Evolutionary conservation across 30 jellyfish, hydroid and myxozoan species (phyloP), one percentile per base, ranked within the genome.

Genomic region (Mastigias papua): DNA sequence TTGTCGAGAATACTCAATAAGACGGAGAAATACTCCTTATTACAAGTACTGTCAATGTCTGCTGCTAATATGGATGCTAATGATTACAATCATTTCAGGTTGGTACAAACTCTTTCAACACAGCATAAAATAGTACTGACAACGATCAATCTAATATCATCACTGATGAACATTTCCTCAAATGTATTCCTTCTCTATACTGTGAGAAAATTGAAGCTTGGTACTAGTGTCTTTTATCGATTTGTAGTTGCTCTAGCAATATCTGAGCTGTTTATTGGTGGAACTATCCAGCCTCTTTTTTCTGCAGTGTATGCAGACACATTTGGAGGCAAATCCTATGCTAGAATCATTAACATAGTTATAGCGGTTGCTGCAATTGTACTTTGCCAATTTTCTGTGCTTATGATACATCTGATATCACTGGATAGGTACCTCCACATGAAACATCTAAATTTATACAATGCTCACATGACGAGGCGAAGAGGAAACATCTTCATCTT

Each of bases 391-490:
- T 81, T 81, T 81, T 81, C 91, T 2, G 91, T 64, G 2, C 13
- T 57, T 16, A 66, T 69, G 54, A 34, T 81, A 0, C 21, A 49
- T 13, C 32, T 68, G 17, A 65, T 81, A 1, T 82, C 91, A 42
- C 15, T 81, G 8, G 91, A 81, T 26, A 82, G 91, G 1, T 81
- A 34, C 75, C 46, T 81, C 19, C 91, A 81, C 75, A 81, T 67
- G 91, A 32, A 48, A 16, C 34, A 34, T 26, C 68, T 81, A 11
- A 81, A 81, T 62, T 31, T 60, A 21, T 81, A 68, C 64, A 17
- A 61, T 32, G 71, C 57, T n/a, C n/a, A 25, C 23, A 81, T 81
- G 91, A 81, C 72, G 29, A 48, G 48, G 42, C 23, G 62, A 15
- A 34, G 84, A 48, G 91, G 84, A 25, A 0, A 66, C 16, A 22